A percentile compares a stretch with the other conserved stretches of the same genome.
Evolutionary conservation across 2,888 invertebrate genomes (phyloP).

Genomic region (Drosophila helvetica): DNA sequence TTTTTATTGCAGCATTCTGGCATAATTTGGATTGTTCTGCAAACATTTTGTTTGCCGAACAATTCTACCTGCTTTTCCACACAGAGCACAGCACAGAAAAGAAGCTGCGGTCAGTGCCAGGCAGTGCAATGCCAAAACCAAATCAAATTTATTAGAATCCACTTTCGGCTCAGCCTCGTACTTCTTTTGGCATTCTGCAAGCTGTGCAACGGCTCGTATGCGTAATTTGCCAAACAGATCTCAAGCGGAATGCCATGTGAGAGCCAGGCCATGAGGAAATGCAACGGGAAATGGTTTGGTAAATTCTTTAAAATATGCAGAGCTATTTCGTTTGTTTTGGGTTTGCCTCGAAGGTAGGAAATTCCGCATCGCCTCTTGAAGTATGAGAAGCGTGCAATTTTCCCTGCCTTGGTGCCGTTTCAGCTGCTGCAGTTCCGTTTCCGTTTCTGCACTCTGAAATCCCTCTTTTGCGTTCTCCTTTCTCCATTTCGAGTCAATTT

Average conservation of each 20-base stretch:
- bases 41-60: constrained; percentile 5
- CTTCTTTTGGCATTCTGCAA: not conserved
- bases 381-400: constrained; percentile 13
- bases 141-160: constrained; percentile 5
- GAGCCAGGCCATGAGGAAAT: not conserved
- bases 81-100: not conserved
- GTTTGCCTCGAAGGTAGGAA: not conserved
- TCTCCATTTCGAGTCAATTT: constrained; percentile 62
- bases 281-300: not conserved
- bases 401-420: constrained; percentile 27
- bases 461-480: not conserved
- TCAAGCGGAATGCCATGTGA: not conserved
- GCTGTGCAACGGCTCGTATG: not conserved
- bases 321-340: not conserved
- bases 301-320: not conserved
- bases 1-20: constrained; percentile 27
- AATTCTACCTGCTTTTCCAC: not conserved
- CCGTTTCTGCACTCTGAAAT: not conserved
- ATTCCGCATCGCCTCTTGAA: not conserved
- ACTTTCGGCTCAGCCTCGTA: not conserved
- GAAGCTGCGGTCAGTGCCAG: constrained; percentile 12
- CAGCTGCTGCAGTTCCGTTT: constrained; percentile 44
- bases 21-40: constrained; percentile 33
- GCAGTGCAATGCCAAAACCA: constrained; percentile 4
- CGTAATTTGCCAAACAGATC: constrained; percentile 1